Evolutionary conservation across 2,113 vertebrate species (phyloP).

Genomic region (Pelecanoides urinatrix): DNA sequence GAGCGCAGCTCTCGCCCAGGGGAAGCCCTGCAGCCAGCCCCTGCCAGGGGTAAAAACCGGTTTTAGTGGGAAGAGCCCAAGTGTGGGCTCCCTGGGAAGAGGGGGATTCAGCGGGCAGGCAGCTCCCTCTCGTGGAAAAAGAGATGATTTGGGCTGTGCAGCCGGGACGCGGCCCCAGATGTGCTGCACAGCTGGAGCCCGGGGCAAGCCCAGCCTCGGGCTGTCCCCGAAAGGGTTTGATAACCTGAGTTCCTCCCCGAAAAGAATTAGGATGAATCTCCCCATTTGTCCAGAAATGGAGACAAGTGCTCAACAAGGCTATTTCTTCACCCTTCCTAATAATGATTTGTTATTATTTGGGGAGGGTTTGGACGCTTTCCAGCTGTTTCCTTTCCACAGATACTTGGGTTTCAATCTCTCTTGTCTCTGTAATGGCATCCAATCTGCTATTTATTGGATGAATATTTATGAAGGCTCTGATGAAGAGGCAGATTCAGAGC

Average conservation of each 20-base stretch:
- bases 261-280: not conserved
- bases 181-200: not conserved
- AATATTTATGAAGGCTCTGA: slow-evolving; percentile 19
- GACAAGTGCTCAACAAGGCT: not conserved
- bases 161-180: not conserved
- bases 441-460: not conserved
- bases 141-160: rapidly evolving
- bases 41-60: rapidly evolving
- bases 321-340: not conserved
- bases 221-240: rapidly evolving
- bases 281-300: not conserved
- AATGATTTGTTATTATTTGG: not conserved
- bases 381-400: not conserved
- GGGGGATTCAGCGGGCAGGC: not conserved
- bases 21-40: not conserved
- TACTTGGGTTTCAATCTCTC: not conserved
- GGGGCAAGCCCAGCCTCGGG: not conserved
- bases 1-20: not conserved
- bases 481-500: not conserved
- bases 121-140: slow-evolving; percentile 19
- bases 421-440: not conserved
- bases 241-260: not conserved
- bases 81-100: not conserved
- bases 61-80: rapidly evolving
- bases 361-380: not conserved